Evolutionary conservation across 2,888 invertebrate species (phyloP), one percentile per base, ranked within the genome.

Genomic region (Syritta pipiens): DNA sequence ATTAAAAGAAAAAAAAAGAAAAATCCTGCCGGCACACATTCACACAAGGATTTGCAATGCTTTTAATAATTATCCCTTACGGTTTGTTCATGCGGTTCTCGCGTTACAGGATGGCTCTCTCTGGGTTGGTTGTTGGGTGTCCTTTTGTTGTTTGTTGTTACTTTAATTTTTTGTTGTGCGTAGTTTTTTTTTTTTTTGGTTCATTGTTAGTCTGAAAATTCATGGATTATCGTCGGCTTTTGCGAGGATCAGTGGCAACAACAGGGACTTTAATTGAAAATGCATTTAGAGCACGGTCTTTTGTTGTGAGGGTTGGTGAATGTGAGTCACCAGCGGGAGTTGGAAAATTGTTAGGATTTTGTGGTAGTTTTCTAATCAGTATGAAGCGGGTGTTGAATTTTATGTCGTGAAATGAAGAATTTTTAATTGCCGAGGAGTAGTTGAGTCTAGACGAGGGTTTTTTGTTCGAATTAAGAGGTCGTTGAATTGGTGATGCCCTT

Each of bases 31-130:
- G 22, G 26, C 48, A 37, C 55, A 53, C 55, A 59, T 63, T 63
- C 57, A 49, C 35, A 60, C 67, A 55, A 10, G 14, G 46, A 60
- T 55, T 53, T 72, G 71, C 26, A 59, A 62, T 35, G 44, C 26
- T 48, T 62, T 63, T 59, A 53, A 59, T 76, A 69, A 69, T 69
- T 69, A 77, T 71, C 57, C n/a, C 59, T 71, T 65, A 53, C 35
- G 65, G 51, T 59, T 51, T 63, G 76, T 63, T 71, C 12, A 10
- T 77, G 65, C 37, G 77, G 65, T 77, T 72, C n/a, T n/a, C n/a
- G n/a, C 59, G 65, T 77, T 65, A 57, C 51, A 60, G 60, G 42
- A 24, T 22, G 48, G n/a, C 40, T 5, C 17, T n/a, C 1, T 17
- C 3, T 14, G 7, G 42, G 17, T 42, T n/a, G 10, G 10, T 10